Conservation (phyloP, 2,888 invertebrate genomes). For the Trachelus troglodyta region DNA sequence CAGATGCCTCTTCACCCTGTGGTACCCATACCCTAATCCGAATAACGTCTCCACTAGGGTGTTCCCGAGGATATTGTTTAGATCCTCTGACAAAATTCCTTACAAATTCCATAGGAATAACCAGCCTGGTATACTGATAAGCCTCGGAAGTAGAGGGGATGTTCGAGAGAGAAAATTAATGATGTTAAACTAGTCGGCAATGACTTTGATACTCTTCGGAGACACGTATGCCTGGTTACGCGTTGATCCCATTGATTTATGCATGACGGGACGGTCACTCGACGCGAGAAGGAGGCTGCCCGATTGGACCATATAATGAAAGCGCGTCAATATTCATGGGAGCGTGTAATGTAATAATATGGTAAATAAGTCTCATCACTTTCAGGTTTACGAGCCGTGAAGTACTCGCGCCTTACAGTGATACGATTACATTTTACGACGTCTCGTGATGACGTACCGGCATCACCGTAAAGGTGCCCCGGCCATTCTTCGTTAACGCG, state of each 20-base stretch:
- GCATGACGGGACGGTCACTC: not conserved
- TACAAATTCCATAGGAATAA: slow-evolving; percentile 40
- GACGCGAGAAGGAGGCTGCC: not conserved
- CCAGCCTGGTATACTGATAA: not conserved
- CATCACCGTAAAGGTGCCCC: not conserved
- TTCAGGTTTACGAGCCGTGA: slow-evolving; percentile 21
- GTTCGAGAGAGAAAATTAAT: not conserved
- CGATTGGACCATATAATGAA: slow-evolving; percentile 30
- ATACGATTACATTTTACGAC: slow-evolving; percentile 40
- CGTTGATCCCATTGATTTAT: not conserved
- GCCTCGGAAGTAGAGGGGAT: not conserved
- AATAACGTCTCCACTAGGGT: slow-evolving; percentile 47
- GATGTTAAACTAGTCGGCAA: not conserved
- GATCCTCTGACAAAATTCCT: slow-evolving; percentile 50
- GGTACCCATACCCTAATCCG: slow-evolving; percentile 48
- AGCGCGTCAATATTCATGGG: slow-evolving; percentile 52
- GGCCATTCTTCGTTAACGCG: not conserved
- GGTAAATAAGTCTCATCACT: slow-evolving; percentile 43
- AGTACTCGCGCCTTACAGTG: slow-evolving; percentile 7
- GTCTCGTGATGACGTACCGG: slow-evolving; percentile 22
- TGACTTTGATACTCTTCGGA: not conserved
- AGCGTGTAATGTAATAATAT: slow-evolving; percentile 47
- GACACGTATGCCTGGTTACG: not conserved
- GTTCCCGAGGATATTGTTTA: slow-evolving; percentile 50
- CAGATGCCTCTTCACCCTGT: slow-evolving; percentile 53